phyloP scores from a whole-genome alignment of 2,888 invertebrate genomes.

The Philaethria dido region DNA sequence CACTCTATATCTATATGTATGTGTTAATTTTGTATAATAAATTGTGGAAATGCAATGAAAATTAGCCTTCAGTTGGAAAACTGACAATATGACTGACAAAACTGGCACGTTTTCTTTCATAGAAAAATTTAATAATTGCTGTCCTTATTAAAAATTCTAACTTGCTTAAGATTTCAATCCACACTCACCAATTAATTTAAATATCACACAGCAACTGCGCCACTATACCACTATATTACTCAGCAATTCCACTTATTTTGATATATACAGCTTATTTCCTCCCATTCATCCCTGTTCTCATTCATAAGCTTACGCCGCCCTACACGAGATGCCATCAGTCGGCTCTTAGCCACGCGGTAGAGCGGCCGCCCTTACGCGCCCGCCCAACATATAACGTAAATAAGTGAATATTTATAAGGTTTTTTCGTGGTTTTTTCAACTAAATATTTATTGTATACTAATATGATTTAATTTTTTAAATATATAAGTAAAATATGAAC shows the following conservation, averaged over 20 bases:
- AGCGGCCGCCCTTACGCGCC: conserved; percentile 34
- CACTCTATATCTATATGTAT: too few species aligned
- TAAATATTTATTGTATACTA: not conserved
- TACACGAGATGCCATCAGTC: conserved; percentile 27
- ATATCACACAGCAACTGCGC: not conserved
- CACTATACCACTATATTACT: not conserved
- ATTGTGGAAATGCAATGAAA: too few species aligned
- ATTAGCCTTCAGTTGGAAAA: too few species aligned
- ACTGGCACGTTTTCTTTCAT: too few species aligned
- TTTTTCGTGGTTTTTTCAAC: not conserved
- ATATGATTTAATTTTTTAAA: not conserved
- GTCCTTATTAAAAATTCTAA: too few species aligned
- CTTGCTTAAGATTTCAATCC: not conserved
- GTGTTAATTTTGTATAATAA: too few species aligned
- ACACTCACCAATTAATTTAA: not conserved
- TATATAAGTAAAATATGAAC: not conserved
- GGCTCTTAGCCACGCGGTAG: conserved; percentile 29
- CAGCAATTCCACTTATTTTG: not conserved
- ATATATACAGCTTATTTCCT: not conserved
- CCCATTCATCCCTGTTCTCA: conserved; percentile 20
- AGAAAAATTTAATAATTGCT: too few species aligned
- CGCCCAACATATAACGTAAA: conserved; percentile 13
- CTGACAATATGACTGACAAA: too few species aligned
- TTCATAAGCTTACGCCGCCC: conserved; percentile 26
- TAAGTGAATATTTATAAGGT: not conserved